These are phyloP conservation scores for Castor canadensis DNA, from an alignment of 2,113 vertebrate species.

Conservation along the genomic window DNA sequence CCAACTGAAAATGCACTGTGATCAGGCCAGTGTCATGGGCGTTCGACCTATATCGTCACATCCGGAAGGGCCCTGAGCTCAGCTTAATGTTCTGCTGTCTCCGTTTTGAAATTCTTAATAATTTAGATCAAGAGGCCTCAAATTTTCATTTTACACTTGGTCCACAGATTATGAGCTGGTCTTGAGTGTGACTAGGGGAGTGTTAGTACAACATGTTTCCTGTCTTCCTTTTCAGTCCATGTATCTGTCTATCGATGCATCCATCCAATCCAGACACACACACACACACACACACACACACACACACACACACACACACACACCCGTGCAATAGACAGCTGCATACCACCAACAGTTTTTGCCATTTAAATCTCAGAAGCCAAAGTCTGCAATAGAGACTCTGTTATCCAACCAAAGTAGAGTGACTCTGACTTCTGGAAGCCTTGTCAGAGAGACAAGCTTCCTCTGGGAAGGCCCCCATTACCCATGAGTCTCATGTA, in stretches of 20 bases:
- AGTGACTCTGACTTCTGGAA: background rate
- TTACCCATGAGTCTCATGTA: too few relatives aligned
- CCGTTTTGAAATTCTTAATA: background rate
- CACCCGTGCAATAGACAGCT: background rate
- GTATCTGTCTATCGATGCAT: too few relatives aligned
- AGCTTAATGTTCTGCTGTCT: background rate
- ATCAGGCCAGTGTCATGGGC: fast-evolving
- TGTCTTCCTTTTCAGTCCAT: too few relatives aligned
- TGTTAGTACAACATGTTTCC: too few relatives aligned
- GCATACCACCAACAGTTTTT: too few relatives aligned
- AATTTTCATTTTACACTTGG: background rate
- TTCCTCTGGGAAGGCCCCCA: background rate
- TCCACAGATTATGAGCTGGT: background rate
- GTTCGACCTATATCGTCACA: fast-evolving
- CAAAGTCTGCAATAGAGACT: background rate
- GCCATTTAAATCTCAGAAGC: background rate
- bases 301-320: background rate
- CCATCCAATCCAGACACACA: fast-evolving
- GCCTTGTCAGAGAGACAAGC: background rate
- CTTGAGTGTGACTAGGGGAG: fast-evolving
- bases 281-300: background rate
- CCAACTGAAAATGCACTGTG: background rate
- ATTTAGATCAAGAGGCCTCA: background rate
- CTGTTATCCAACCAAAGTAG: background rate
- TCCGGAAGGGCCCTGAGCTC: background rate